Evolutionary conservation across 1,140 invertebrate genomes (phyloP), one percentile per base, ranked within the genome.

Genomic region (Saccostrea cuccullata): DNA sequence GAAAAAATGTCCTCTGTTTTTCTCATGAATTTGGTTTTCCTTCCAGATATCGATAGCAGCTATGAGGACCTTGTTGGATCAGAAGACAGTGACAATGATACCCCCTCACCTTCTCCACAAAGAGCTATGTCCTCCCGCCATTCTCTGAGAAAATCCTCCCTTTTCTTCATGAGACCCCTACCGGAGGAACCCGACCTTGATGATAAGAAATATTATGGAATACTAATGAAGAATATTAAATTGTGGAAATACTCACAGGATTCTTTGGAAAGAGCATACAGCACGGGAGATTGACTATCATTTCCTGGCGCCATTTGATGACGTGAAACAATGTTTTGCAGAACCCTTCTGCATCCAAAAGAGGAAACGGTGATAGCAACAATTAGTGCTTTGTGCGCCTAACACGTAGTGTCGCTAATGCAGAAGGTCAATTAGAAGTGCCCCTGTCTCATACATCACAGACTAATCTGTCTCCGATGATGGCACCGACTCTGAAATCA

Each of bases 161-260:
- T 73, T 0, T 73, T 30, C 26, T 82, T 64, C 36, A 83, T 83
- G 86, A 87, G 58, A 36, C 36, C 86, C 0, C 82, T 83, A 47
- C 73, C 86, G 2, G 73, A 87, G 4, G 86, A 82, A 58, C 40
- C 58, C 26, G 86, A 87, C 8, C 26, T 83, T n/a, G 82, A 87
- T 58, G 58, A 87, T 12, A 83, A 64, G n/a, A 60, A 58, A 67
- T 87, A 87, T 56, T 20, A 87, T 20, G 77, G 82, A 55, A 87
- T 87, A 36, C 82, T 87, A 17, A 87, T 82, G 82, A 87, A 60
- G 58, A 87, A 87, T n/a, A 87, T 87, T 36, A 87, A 87, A 58
- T 58, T 87, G 56, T 87, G 86, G 86, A 87, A 87, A 84, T 87
- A 83, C 17, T 83, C 86, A 23, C 55, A 85, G 84, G 70, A 73